Evolutionary conservation across 2,113 vertebrate species (phyloP).

Genomic region (Python bivittatus): DNA sequence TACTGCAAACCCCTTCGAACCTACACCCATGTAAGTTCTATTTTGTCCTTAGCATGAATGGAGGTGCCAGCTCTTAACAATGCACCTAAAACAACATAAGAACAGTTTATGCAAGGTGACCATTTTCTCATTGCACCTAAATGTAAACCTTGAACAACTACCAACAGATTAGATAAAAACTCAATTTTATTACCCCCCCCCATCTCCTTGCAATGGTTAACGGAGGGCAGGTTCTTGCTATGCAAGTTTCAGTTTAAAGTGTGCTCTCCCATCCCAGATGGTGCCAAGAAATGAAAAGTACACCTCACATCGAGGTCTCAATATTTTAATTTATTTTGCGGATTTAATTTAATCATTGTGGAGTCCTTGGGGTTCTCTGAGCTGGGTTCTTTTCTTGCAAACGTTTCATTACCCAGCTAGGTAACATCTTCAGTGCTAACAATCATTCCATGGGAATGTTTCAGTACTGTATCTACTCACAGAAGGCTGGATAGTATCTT

Average conservation of each 20-base stretch:
- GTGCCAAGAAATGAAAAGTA: constrained; percentile 42
- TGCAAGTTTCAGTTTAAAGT: constrained; percentile 38
- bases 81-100: background rate
- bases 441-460: constrained; percentile 22
- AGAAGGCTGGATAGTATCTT: constrained; percentile 29
- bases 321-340: constrained; percentile 26
- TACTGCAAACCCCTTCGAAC: background rate
- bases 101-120: background rate
- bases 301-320: constrained; percentile 40
- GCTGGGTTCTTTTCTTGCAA: too few relatives aligned
- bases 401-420: too few relatives aligned
- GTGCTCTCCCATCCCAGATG: constrained; percentile 20
- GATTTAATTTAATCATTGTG: background rate
- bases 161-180: background rate
- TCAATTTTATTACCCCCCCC: background rate
- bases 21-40: background rate
- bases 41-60: background rate
- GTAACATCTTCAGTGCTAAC: too few relatives aligned
- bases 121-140: background rate
- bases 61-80: background rate
- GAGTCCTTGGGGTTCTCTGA: too few relatives aligned
- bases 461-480: constrained; percentile 52
- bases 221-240: constrained; percentile 37
- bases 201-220: constrained; percentile 24
- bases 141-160: constrained; percentile 28